These are phyloP conservation scores for Ptychobarbus kaznakovi DNA, from an alignment of 2,797 vertebrate species.

Conservation along the genomic window DNA sequence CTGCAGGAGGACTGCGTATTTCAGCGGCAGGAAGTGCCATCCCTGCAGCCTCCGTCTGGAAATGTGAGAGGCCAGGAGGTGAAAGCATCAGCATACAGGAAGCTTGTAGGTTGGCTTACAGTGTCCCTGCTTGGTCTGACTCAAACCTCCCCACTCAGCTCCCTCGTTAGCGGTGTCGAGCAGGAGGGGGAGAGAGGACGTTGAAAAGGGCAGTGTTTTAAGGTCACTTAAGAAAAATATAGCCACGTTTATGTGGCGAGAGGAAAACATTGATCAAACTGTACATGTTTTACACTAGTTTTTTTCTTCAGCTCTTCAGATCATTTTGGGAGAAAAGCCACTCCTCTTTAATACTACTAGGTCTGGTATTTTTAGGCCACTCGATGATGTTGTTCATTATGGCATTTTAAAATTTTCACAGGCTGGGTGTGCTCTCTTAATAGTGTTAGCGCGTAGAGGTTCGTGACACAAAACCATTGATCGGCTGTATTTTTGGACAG, in stretches of 20 bases:
- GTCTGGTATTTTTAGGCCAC: slow-evolving; percentile 16
- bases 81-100: slow-evolving; percentile 46
- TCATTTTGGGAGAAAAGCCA: slow-evolving; percentile 23
- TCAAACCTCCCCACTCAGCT: slow-evolving; percentile 50
- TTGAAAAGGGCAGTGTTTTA: slow-evolving; percentile 56
- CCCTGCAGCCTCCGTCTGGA: slow-evolving; percentile 31
- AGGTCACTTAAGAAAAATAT: slow-evolving; percentile 58
- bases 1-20: slow-evolving; percentile 47
- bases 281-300: background rate
- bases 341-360: background rate
- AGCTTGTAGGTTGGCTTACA: slow-evolving; percentile 53
- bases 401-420: slow-evolving; percentile 31
- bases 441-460: slow-evolving; percentile 7
- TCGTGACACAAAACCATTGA: slow-evolving; percentile 26
- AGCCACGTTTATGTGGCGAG: slow-evolving; percentile 33
- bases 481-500: slow-evolving; percentile 44
- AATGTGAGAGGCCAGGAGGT: slow-evolving; percentile 58
- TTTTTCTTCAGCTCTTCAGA: background rate
- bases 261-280: slow-evolving; percentile 49
- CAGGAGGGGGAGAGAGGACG: slow-evolving; percentile 23
- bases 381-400: slow-evolving; percentile 38
- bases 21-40: slow-evolving; percentile 39
- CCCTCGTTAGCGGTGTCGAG: slow-evolving; percentile 56
- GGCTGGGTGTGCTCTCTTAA: slow-evolving; percentile 22
- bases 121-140: slow-evolving; percentile 48